Evolutionary conservation across 2,113 vertebrate species (phyloP).

Genomic region (Albula glossodonta): DNA sequence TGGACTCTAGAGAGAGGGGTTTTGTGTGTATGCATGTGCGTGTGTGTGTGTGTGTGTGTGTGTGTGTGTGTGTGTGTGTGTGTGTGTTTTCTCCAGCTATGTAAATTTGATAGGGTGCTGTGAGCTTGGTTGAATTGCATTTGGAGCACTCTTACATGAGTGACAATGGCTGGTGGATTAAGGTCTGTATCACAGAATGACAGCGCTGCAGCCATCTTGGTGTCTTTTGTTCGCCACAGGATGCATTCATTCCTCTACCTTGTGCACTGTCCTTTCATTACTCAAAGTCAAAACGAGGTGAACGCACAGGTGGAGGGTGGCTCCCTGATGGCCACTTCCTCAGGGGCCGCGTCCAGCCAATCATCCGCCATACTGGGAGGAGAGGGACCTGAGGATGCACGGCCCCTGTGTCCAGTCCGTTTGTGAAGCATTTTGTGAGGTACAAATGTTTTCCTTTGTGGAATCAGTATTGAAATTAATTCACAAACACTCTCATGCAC

Average conservation of each 20-base stretch:
- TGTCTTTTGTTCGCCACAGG: neutral
- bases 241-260: neutral
- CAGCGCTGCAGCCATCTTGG: slow-evolving; percentile 5
- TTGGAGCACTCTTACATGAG: neutral
- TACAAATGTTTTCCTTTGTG: neutral
- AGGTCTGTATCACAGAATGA: slow-evolving; percentile 4
- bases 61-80: neutral
- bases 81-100: slow-evolving; percentile 1
- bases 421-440: neutral
- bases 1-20: no score
- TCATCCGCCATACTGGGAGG: neutral
- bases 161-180: slow-evolving; percentile 10
- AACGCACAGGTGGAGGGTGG: neutral
- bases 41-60: neutral
- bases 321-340: neutral
- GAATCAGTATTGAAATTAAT: neutral
- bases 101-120: neutral
- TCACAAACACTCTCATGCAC: neutral
- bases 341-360: neutral
- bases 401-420: neutral
- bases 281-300: neutral
- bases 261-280: neutral
- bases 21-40: neutral
- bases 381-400: neutral
- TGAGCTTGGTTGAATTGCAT: slow-evolving; percentile 6